Base-by-base conservation (phyloP, 2,797 vertebrate species). In the Orientallactaga sibirica region DNA sequence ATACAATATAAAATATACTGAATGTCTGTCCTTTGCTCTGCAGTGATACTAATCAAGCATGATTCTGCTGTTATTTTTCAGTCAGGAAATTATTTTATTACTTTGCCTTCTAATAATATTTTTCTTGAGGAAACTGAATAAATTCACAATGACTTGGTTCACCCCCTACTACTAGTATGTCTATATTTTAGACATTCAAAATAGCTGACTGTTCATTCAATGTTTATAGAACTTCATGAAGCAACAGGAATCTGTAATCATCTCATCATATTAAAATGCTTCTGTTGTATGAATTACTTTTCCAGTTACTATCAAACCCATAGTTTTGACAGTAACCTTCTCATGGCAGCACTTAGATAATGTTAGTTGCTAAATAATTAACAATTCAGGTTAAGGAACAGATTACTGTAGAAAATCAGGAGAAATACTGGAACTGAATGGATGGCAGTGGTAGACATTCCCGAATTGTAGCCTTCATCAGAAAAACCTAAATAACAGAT, bases 41-140 rank as follows among this genome's bases (percentile, higher is more conserved):
- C 16, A 27, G 14, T 61, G 19, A 14, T 10, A 58, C 75, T 61
- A 41, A 29, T 3, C 15, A 70, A 27, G 3, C 22, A 70, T 67
- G 24, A 88, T 48, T 64, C 58, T 75, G n/a, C 77, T 76, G 5
- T 84, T 64, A 33, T 67, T 93, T 52, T 84, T 82, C 11, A 86
- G 19, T 90, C 24, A 93, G 79, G 29, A 90, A 80, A 62, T 33
- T 16, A 3, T 64, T 61, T 90, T 93, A 68, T 52, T 88, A 83
- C 61, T 67, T 75, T 58, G 66, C 77, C 55, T 91, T 76, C 18
- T 24, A 92, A 76, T 85, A 20, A 15, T 66, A 3, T 82, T 70
- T 86, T 16, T 58, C 74, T 91, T 70, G 18, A 96, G 70, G 68
- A 93, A 94, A 90, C 9, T 66, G 4, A 92, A 73, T n/a, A n/a